A percentile compares a stretch with the other conserved stretches of the same genome.
Evolutionary conservation across 2,113 vertebrate species (phyloP).

Genomic region (Crotalus horridus): DNA sequence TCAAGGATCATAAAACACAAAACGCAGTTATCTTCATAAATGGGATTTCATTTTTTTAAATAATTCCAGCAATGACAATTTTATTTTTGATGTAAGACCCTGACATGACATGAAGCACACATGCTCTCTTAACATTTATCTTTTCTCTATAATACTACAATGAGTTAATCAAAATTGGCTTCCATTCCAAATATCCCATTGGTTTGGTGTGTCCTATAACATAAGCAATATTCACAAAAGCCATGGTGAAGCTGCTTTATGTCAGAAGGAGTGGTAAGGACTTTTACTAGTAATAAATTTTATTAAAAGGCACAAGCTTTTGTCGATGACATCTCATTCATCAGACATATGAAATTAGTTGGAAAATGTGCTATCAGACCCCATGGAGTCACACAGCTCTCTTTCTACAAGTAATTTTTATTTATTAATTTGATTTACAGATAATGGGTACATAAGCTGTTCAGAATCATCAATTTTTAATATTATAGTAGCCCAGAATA

Average conservation of each 20-base stretch:
- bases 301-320: neutral
- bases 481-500: neutral
- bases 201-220: rapidly evolving
- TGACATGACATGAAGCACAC: neutral
- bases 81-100: neutral
- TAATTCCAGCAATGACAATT: neutral
- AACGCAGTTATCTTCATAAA: neutral
- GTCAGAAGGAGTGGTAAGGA: neutral
- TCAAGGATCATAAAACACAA: neutral
- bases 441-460: neutral
- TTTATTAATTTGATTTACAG: neutral
- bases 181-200: conserved; percentile 6
- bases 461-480: neutral
- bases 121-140: neutral
- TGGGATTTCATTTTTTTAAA: rapidly evolving
- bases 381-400: neutral
- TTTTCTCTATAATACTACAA: rapidly evolving
- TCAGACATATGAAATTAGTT: neutral
- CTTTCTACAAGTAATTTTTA: neutral
- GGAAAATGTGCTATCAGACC: neutral
- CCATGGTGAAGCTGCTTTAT: neutral
- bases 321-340: neutral
- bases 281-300: neutral
- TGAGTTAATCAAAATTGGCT: neutral
- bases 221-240: neutral